Evolutionary conservation across 30 jellyfish, hydroid and myxozoan species (phyloP), one percentile per base, ranked within the genome.

Genomic region (Turritopsis dohrnii): DNA sequence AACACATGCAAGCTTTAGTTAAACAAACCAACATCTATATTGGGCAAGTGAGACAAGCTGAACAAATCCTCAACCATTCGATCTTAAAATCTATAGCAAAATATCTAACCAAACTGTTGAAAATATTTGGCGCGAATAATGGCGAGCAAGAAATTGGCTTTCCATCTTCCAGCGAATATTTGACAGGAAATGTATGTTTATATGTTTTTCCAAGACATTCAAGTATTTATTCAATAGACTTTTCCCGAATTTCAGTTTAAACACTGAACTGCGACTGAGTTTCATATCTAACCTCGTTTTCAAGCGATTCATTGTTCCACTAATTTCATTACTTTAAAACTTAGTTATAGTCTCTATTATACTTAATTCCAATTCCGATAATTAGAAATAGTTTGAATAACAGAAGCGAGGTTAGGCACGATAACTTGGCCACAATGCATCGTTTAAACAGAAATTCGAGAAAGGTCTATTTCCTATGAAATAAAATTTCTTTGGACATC

Each of bases 81-180:
- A 80, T 89, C 5, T 17, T 94, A 26, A 65, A 77, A 22, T 85
- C 95, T 72, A 89, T 94, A 65, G 97, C 99, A 53, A 87, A 83
- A 71, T 94, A 89, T 83, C 90, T 89, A 66, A 94, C 97, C 52
- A 86, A 82, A 77, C 30, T 94, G 91, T 90, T 94, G 65, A 87
- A 87, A 81, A 87, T 94, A 4, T 94, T 89, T 71, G 99, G 99
- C 53, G 99, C 97, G 7, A 89, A 86, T 79, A 89, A 94, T 19
- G 99, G 99, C 20, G 96, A 82, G 20, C 97, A 89, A 54, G 97
- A 89, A 27, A 93, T 93, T 22, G 98, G 98, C 0, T 93, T 93
- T 71, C 85, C 96, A 7, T 77, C 88, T 30, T 95, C 83, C 18
- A 84, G 71, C n/a, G 88, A 73, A 16, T 41, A 80, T 52, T 52